phyloP scores from a whole-genome alignment of 2,113 vertebrate genomes.

The Perca flavescens region DNA sequence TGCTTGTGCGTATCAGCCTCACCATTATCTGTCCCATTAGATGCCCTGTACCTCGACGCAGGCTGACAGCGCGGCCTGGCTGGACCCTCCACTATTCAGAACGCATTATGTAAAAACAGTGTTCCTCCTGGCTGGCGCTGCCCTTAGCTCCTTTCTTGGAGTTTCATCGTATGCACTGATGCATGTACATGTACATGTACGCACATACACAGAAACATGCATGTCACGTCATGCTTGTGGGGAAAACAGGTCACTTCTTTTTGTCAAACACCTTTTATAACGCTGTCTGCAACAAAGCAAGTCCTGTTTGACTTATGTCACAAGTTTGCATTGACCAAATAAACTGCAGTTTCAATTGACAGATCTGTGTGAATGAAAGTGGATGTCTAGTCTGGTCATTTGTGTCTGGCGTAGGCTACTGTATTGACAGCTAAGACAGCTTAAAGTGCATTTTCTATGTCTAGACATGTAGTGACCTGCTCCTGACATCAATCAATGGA shows the following conservation, averaged over 20 bases:
- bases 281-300: constrained; percentile 7
- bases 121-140: constrained; percentile 36
- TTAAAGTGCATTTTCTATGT: constrained; percentile 69
- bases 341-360: constrained; percentile 32
- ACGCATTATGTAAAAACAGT: constrained; percentile 75
- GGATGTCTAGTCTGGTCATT: constrained; percentile 31
- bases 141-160: constrained; percentile 48
- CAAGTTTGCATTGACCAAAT: constrained; percentile 16
- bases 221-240: constrained; percentile 17
- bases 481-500: constrained; percentile 75
- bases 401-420: neutral
- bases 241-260: constrained; percentile 39
- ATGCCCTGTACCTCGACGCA: constrained; percentile 52
- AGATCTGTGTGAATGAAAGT: constrained; percentile 11
- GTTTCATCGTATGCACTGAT: constrained; percentile 63
- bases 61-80: constrained; percentile 69
- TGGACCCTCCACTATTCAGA: constrained; percentile 63
- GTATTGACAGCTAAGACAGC: constrained; percentile 64
- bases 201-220: constrained; percentile 3
- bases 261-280: constrained; percentile 55
- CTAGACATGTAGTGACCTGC: constrained; percentile 73
- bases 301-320: constrained; percentile 39
- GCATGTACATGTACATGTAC: constrained; percentile 24
- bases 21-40: constrained; percentile 77
- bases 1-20: constrained; percentile 76